These are phyloP conservation scores for Chlorodrepanis virens DNA, from an alignment of 2,113 vertebrate species.

Conservation along the genomic window DNA sequence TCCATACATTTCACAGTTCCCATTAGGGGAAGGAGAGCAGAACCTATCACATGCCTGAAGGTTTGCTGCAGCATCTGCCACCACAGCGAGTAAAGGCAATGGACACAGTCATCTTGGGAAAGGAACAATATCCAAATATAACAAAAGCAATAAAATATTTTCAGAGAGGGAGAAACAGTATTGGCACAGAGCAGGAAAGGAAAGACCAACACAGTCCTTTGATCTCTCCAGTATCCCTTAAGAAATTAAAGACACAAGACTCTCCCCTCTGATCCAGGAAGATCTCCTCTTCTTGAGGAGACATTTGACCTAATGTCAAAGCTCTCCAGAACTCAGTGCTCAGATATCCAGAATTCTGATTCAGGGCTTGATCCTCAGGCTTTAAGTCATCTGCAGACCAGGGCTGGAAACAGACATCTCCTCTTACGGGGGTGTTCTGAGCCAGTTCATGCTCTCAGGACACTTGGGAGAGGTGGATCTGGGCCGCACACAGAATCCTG, in stretches of 20 bases:
- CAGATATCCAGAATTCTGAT: background rate
- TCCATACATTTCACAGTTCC: background rate
- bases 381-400: background rate
- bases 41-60: background rate
- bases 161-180: background rate
- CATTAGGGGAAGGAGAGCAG: background rate
- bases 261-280: background rate
- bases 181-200: background rate
- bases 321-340: background rate
- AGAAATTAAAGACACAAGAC: background rate
- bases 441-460: fast-evolving
- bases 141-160: background rate
- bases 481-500: background rate
- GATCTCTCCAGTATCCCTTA: background rate
- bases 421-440: background rate
- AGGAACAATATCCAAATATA: background rate
- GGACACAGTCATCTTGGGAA: background rate
- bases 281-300: background rate
- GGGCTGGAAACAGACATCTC: background rate
- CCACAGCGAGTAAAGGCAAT: background rate
- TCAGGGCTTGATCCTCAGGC: background rate
- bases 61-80: background rate
- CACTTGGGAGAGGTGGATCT: background rate
- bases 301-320: background rate
- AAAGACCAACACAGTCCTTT: background rate